Conservation (phyloP, 2,113 vertebrate species). For the Rhabdomys dilectus region DNA sequence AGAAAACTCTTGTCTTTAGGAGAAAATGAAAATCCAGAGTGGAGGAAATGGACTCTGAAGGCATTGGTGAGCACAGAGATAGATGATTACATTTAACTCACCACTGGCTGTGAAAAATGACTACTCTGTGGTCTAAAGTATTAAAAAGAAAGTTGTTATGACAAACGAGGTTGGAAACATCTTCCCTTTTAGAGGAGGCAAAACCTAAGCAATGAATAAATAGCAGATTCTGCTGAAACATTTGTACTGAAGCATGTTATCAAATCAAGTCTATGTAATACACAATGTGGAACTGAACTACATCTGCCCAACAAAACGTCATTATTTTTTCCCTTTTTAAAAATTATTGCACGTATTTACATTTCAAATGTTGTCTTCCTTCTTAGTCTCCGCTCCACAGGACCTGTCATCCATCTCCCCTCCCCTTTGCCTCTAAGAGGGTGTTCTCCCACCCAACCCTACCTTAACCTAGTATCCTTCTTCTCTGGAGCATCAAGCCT, state of each 20-base stretch:
- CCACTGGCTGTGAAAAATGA: conserved; percentile 13
- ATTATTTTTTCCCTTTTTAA: background rate
- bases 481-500: no score
- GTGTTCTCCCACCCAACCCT: no score
- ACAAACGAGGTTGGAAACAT: background rate
- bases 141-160: background rate
- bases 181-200: background rate
- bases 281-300: background rate
- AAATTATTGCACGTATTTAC: no score
- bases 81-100: background rate
- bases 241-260: background rate
- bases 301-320: background rate
- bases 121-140: background rate
- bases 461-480: no score
- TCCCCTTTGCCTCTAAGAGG: no score
- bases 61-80: background rate
- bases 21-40: background rate
- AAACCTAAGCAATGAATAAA: background rate
- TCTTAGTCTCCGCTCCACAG: no score
- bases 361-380: no score
- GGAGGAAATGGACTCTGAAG: background rate
- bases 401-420: no score
- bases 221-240: background rate
- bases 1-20: conserved; percentile 12
- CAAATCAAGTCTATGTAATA: background rate